Evolutionary conservation across 2,888 invertebrate genomes (phyloP).

Genomic region (Seladonia tumulorum): DNA sequence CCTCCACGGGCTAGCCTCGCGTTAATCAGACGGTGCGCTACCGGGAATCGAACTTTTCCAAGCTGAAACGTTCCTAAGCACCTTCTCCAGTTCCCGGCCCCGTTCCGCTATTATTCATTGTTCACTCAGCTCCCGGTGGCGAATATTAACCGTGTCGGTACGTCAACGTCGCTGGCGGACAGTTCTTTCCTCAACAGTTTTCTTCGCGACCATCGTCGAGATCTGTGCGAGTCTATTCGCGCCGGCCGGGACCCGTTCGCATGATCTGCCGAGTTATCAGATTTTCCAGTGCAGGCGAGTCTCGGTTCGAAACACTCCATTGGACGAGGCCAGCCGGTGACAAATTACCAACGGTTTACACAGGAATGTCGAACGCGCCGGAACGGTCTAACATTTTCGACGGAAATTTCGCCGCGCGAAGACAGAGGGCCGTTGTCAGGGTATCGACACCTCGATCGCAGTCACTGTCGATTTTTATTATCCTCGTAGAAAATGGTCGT

Average conservation of each 20-base stretch:
- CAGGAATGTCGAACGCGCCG: neutral
- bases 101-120: constrained; percentile 4
- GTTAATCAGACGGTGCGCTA: neutral
- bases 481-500: constrained; percentile 39
- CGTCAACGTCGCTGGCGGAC: constrained; percentile 4
- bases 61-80: neutral
- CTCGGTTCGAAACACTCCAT: constrained; percentile 46
- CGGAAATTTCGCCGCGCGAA: neutral
- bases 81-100: neutral
- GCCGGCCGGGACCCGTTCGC: constrained; percentile 23
- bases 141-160: neutral
- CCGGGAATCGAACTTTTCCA: neutral
- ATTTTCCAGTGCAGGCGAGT: neutral
- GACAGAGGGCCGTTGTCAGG: constrained; percentile 1
- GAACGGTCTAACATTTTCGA: neutral
- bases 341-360: neutral
- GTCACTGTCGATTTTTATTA: constrained; percentile 61
- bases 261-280: neutral
- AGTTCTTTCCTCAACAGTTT: constrained; percentile 19
- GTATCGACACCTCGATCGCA: constrained; percentile 29
- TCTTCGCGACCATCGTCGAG: constrained; percentile 53
- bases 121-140: neutral
- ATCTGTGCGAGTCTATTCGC: constrained; percentile 49
- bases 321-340: neutral
- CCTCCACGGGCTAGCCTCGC: constrained; percentile 12